Evolutionary conservation across 2,888 invertebrate genomes (phyloP).

Genomic region (Sesamia inferens): DNA sequence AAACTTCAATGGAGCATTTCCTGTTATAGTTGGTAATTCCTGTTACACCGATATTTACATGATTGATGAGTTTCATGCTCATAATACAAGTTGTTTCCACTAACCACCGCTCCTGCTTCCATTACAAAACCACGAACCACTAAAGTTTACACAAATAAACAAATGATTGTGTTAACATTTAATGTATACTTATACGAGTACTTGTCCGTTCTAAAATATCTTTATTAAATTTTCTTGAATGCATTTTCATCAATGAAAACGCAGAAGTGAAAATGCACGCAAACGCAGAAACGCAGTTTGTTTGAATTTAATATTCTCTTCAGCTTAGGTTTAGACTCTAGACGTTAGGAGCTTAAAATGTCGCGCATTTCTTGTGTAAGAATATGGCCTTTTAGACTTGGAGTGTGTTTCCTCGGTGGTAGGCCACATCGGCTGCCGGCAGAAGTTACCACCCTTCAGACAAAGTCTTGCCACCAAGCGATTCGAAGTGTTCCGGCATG

Average conservation of each 20-base stretch:
- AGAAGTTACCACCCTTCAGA: too few species aligned
- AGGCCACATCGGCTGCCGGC: too few species aligned
- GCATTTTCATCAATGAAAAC: constrained; percentile 15
- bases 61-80: constrained; percentile 62
- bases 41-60: constrained; percentile 60
- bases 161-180: constrained; percentile 23
- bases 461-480: too few species aligned
- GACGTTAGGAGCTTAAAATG: constrained; percentile 25
- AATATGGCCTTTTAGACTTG: constrained; percentile 36
- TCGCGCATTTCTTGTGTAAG: constrained; percentile 17
- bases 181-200: constrained; percentile 3
- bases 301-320: constrained; percentile 52
- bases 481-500: too few species aligned
- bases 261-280: constrained; percentile 36
- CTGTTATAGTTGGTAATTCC: constrained; percentile 65
- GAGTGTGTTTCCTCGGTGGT: too few species aligned
- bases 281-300: constrained; percentile 46
- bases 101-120: constrained; percentile 22
- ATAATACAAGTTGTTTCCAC: constrained; percentile 46
- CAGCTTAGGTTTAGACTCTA: constrained; percentile 42
- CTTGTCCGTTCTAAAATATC: constrained; percentile 1
- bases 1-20: constrained; percentile 68
- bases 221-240: constrained; percentile 10
- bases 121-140: constrained; percentile 35
- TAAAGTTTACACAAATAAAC: constrained; percentile 35